Base-by-base conservation (phyloP, 2,888 invertebrate genomes). In the Zygothrica quintamaculata region DNA sequence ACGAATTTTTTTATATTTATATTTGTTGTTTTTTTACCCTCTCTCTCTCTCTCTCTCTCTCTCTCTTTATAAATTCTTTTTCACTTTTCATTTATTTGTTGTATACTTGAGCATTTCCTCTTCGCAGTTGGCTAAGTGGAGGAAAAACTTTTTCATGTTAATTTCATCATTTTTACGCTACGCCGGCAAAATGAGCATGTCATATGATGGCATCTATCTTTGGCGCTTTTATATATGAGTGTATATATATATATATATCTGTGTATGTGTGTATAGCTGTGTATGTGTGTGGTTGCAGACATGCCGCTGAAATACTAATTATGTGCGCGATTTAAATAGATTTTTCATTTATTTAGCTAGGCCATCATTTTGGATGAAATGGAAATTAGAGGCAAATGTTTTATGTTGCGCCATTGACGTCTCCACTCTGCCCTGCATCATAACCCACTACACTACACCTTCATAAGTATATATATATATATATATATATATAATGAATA, bases 261-360 rank as follows among this genome's bases (percentile, higher is more conserved):
- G 44, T 43, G 51, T 48, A 46, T 29, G 46, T 22, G 42, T 53
- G 40, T 33, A 42, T 50, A 42, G 33, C 37, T 43, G 46, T 44
- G 40, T 42, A 25, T 61, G 48, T 74, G 65, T 53, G 42, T 39
- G 44, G 51, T 42, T 55, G 67, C 67, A 78, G 80, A 81, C 81
- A 78, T 69, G 73, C 86, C 67, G 84, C 73, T 84, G 87, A 84
- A 84, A 84, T 82, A 87, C 87, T 87, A 84, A 84, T 84, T 84
- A 87, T 87, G 84, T 84, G 84, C 87, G 80, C 80, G 82, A 84
- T 84, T 84, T 84, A 84, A 84, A 84, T 84, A 87, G 84, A 87
- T 84, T 85, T 80, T 86, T 84, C 73, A 80, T 84, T 84, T 84
- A 82, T 82, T 82, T 82, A 82, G 84, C 79, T 64, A 80, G 84